These are phyloP conservation scores for Apis mellifera DNA, from an alignment of 1,140 invertebrate genomes.

Conservation along the genomic window Amel_HAv3.1 CM009942.2:10736001-10736500, in stretches of 20 bases:
- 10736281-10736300: too few species aligned
- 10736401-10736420: conserved; percentile 86
- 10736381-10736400: conserved; percentile 77
- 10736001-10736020: not conserved
- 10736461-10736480: conserved; percentile 95
- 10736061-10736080: not conserved
- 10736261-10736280: too few species aligned
- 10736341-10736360: not conserved
- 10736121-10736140: conserved; percentile 39
- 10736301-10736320: too few species aligned
- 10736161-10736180: conserved; percentile 50
- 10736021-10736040: too few species aligned
- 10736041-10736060: not conserved
- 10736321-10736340: not conserved
- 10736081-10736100: conserved; percentile 8
- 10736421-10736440: conserved; percentile 95
- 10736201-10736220: not conserved
- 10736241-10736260: too few species aligned
- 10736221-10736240: not conserved
- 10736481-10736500: conserved; percentile 95
- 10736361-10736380: conserved; percentile 3
- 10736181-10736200: conserved; percentile 16
- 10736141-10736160: conserved; percentile 39
- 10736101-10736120: conserved; percentile 38
- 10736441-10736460: conserved; percentile 96